Evolutionary conservation across 92 coral and sea anemone species (phyloP).

Genomic region (Parazoanthus swiftii): DNA sequence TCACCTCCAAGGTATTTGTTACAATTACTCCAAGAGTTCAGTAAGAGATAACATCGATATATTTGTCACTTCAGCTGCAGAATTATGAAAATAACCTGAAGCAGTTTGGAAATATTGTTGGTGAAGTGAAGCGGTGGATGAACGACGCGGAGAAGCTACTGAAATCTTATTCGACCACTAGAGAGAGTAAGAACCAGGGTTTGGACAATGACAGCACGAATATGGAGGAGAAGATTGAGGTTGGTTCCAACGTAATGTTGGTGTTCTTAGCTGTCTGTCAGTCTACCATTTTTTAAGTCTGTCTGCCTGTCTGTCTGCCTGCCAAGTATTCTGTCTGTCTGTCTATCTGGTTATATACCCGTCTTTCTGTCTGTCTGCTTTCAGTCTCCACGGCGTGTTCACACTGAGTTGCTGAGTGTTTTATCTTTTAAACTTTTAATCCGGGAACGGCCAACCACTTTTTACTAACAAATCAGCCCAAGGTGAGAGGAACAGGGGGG

Average conservation of each 20-base stretch:
- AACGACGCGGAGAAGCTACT: slow-evolving; percentile 46
- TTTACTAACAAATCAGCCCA: no score
- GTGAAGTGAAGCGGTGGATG: slow-evolving; percentile 57
- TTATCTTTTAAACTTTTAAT: no score
- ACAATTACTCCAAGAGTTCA: no score
- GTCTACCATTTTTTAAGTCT: not conserved
- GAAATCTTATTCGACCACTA: not conserved
- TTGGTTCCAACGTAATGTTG: not conserved
- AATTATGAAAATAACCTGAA: slow-evolving; percentile 40
- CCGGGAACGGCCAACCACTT: no score
- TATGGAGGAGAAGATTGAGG: slow-evolving; percentile 59
- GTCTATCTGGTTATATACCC: not conserved
- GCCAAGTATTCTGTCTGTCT: not conserved
- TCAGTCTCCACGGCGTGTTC: no score
- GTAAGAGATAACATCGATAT: not conserved
- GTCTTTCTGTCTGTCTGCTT: not conserved
- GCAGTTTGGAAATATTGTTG: slow-evolving; percentile 50
- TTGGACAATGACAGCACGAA: slow-evolving; percentile 28
- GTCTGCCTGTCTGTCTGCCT: not conserved
- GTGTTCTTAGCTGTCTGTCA: not conserved
- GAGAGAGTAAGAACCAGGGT: slow-evolving; percentile 16
- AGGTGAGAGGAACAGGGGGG: no score
- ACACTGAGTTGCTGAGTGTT: no score
- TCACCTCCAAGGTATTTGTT: no score
- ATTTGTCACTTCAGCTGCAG: slow-evolving; percentile 31